Evolutionary conservation across 1,140 invertebrate genomes (phyloP).

Genomic region (Cherax quadricarinatus): DNA sequence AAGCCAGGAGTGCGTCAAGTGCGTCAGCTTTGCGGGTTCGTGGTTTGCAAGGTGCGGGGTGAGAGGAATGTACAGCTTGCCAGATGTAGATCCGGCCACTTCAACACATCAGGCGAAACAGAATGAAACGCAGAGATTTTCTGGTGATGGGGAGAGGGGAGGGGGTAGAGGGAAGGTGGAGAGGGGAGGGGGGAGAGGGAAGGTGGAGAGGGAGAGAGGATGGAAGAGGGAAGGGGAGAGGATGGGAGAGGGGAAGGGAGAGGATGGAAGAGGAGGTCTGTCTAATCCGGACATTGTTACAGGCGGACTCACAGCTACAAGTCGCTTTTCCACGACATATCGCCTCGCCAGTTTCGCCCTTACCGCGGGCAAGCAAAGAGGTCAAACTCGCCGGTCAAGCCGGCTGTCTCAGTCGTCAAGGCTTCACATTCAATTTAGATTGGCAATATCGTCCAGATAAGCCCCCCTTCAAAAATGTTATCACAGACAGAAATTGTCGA

Average conservation of each 20-base stretch:
- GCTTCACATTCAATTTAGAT: slow-evolving; percentile 55
- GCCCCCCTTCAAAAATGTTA: slow-evolving; percentile 52
- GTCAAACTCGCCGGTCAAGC: too few relatives aligned
- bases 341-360: not conserved
- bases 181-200: not conserved
- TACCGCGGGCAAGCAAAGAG: too few relatives aligned
- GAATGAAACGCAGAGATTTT: not conserved
- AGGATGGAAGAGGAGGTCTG: not conserved
- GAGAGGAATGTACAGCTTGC: too few relatives aligned
- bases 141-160: not conserved
- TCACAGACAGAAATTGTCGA: slow-evolving; percentile 52
- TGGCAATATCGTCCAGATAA: slow-evolving; percentile 49
- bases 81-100: too few relatives aligned
- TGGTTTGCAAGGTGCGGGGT: too few relatives aligned
- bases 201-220: too few relatives aligned
- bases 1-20: too few relatives aligned
- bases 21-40: too few relatives aligned
- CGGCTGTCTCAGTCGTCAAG: slow-evolving; percentile 34
- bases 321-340: not conserved
- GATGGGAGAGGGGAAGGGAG: not conserved
- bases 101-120: not conserved
- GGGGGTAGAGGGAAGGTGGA: not conserved
- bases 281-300: slow-evolving; percentile 51
- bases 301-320: slow-evolving; percentile 14
- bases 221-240: too few relatives aligned